These are phyloP conservation scores for Etheostoma spectabile DNA, from an alignment of 2,113 vertebrate genomes.

Conservation along the genomic window DNA sequence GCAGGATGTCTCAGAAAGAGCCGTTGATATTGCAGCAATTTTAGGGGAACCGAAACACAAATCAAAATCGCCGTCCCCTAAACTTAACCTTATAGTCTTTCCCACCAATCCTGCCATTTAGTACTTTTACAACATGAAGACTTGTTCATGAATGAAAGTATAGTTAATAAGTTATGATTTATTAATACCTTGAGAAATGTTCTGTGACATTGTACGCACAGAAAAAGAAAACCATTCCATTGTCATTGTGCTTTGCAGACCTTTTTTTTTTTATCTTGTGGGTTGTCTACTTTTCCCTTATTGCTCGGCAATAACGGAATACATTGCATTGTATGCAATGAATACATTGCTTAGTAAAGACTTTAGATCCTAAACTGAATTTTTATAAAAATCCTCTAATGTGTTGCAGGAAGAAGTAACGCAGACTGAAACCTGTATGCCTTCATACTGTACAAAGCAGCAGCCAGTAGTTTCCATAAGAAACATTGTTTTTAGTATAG, in stretches of 20 bases:
- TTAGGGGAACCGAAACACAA: slow-evolving; percentile 33
- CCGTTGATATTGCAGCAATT: not conserved
- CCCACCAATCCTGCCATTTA: not conserved
- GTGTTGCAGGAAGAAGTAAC: not conserved
- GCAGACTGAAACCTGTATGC: too few relatives aligned
- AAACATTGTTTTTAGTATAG: not conserved
- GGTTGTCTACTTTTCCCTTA: too few relatives aligned
- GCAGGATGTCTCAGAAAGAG: not conserved
- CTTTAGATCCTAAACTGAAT: not conserved
- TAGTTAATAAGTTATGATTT: not conserved
- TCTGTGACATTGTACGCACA: too few relatives aligned
- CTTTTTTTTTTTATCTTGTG: too few relatives aligned
- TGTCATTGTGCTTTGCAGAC: too few relatives aligned
- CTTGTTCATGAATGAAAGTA: not conserved
- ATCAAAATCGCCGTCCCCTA: not conserved
- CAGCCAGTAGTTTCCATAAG: not conserved
- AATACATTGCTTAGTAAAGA: not conserved
- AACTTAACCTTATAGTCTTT: not conserved
- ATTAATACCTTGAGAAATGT: not conserved
- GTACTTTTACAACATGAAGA: not conserved
- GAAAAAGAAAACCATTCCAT: too few relatives aligned
- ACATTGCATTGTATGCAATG: too few relatives aligned
- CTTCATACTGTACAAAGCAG: too few relatives aligned
- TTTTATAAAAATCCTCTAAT: not conserved
- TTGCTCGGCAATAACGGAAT: too few relatives aligned